These are phyloP conservation scores for Panagrolaimus sp. DNA, from an alignment of 1,140 invertebrate species.

Conservation along the genomic window DNA sequence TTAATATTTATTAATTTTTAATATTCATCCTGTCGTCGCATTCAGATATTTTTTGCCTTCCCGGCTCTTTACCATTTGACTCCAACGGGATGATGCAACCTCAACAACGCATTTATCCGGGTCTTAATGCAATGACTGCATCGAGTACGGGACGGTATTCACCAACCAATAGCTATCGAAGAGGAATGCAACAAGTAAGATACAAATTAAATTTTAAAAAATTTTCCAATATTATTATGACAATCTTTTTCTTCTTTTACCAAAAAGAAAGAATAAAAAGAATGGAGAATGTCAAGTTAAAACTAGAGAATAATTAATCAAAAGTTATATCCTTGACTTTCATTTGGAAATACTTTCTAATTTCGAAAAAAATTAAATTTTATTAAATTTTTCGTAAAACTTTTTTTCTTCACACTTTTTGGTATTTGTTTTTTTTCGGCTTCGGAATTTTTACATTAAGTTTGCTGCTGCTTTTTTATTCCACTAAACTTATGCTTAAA, in stretches of 20 bases:
- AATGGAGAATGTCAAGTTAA: too few relatives aligned
- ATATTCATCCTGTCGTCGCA: conserved; percentile 8
- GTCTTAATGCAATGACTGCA: conserved; percentile 21
- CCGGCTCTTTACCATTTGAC: conserved; percentile 12
- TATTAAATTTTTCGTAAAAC: too few relatives aligned
- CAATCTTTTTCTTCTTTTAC: background rate
- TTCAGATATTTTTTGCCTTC: conserved; percentile 13
- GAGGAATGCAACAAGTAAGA: conserved; percentile 27
- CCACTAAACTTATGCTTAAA: conserved; percentile 18
- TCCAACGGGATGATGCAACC: conserved; percentile 23
- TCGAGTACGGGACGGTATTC: conserved; percentile 21
- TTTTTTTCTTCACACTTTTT: too few relatives aligned
- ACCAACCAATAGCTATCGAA: conserved; percentile 25
- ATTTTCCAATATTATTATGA: background rate
- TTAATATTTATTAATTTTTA: too few relatives aligned
- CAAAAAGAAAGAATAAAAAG: too few relatives aligned
- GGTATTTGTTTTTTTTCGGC: too few relatives aligned
- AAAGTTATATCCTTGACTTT: too few relatives aligned
- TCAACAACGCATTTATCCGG: conserved; percentile 24
- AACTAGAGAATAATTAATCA: too few relatives aligned
- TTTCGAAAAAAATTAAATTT: too few relatives aligned
- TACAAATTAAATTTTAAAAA: background rate
- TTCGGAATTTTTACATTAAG: too few relatives aligned
- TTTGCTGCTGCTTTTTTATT: background rate
- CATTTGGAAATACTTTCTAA: too few relatives aligned